These are phyloP conservation scores for Corvus hawaiiensis DNA, from an alignment of 2,113 vertebrate genomes.

Conservation along the genomic window DNA sequence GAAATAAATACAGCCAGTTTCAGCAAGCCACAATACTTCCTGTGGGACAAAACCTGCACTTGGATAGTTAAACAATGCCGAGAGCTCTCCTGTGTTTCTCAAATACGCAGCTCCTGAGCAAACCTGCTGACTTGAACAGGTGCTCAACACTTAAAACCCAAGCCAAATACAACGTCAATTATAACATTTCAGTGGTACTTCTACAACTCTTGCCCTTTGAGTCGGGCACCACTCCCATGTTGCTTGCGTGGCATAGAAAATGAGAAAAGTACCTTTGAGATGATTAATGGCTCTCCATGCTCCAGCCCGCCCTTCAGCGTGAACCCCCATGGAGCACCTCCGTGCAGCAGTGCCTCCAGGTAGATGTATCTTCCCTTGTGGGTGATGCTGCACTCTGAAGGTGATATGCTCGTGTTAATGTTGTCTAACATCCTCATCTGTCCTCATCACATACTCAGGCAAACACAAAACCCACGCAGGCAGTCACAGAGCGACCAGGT, in stretches of 20 bases:
- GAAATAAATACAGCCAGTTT: neutral
- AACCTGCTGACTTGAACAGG: neutral
- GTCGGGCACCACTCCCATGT: neutral
- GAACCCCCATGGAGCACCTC: slow-evolving; percentile 95
- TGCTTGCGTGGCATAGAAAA: neutral
- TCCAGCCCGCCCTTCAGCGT: slow-evolving; percentile 91
- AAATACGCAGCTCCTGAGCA: neutral
- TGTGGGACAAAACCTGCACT: neutral
- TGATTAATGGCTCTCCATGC: slow-evolving; percentile 84
- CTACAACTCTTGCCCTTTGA: neutral
- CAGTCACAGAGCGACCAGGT: neutral
- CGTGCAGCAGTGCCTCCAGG: slow-evolving; percentile 85
- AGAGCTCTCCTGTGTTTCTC: neutral
- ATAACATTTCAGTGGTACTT: neutral
- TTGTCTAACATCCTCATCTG: slow-evolving; percentile 60
- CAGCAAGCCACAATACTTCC: neutral
- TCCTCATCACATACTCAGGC: neutral
- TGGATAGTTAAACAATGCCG: neutral
- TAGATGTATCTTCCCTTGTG: slow-evolving; percentile 73
- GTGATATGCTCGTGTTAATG: slow-evolving; percentile 8
- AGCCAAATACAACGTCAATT: neutral
- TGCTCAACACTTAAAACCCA: neutral
- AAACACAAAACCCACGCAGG: neutral
- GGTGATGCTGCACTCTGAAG: slow-evolving; percentile 7
- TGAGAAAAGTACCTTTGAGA: slow-evolving; percentile 87